Conservation (phyloP, 2,113 vertebrate genomes). For the Pedionomus torquatus region DNA sequence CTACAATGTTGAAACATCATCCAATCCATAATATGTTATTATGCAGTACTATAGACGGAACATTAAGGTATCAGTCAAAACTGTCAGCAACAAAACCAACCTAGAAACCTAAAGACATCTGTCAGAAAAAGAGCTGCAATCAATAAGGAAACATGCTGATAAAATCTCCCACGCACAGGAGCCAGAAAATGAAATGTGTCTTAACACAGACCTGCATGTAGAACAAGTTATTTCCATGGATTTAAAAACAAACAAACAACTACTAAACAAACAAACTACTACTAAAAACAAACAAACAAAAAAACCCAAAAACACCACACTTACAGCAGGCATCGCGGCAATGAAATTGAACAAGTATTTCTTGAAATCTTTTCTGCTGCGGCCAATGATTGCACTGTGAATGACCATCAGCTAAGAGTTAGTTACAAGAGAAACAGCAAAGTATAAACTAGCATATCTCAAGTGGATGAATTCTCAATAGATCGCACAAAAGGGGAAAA, state of each 20-base stretch:
- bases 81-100: not conserved
- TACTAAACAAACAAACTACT: too few species aligned
- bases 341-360: conserved; percentile 95
- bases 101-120: not conserved
- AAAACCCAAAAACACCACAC: too few species aligned
- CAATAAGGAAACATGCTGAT: not conserved
- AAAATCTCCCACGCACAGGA: not conserved
- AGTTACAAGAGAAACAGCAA: conserved; percentile 64
- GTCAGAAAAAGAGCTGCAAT: not conserved
- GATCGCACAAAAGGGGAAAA: not conserved
- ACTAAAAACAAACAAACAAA: too few species aligned
- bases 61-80: not conserved
- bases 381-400: conserved; percentile 98
- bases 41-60: not conserved
- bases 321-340: conserved; percentile 97
- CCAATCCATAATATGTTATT: not conserved
- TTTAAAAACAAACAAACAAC: too few species aligned
- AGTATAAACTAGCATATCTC: not conserved
- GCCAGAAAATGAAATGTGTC: not conserved
- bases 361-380: conserved; percentile 95
- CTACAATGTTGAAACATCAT: not conserved
- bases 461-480: not conserved
- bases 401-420: conserved; percentile 83
- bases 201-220: not conserved
- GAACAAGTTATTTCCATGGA: not conserved